These are phyloP conservation scores for Xiphophorus couchianus DNA, from an alignment of 2,113 vertebrate species.

Conservation along the genomic window DNA sequence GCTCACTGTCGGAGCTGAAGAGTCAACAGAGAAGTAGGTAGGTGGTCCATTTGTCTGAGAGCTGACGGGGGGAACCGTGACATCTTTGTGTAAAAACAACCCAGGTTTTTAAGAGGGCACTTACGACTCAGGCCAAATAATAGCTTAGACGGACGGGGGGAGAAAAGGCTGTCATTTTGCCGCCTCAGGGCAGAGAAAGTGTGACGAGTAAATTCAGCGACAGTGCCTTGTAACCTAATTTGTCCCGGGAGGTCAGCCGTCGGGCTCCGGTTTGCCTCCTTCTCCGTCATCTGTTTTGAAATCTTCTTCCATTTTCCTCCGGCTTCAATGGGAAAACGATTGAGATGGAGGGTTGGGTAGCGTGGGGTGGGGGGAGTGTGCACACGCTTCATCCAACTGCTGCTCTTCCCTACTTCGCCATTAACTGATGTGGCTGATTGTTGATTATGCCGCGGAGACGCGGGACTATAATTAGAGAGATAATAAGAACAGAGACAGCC, in stretches of 20 bases:
- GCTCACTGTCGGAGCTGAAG: slow-evolving; percentile 46
- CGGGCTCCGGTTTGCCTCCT: slow-evolving; percentile 6
- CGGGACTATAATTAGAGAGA: slow-evolving; percentile 72
- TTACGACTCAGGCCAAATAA: slow-evolving; percentile 15
- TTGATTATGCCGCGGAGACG: slow-evolving; percentile 74
- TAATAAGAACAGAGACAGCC: slow-evolving; percentile 77
- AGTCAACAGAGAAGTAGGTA: slow-evolving; percentile 34
- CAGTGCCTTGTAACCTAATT: slow-evolving; percentile 40
- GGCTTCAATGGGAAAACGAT: slow-evolving; percentile 8
- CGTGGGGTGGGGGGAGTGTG: not conserved
- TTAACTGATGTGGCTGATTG: slow-evolving; percentile 76
- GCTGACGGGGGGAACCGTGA: slow-evolving; percentile 44
- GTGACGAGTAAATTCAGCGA: slow-evolving; percentile 36
- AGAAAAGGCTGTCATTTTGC: slow-evolving; percentile 38
- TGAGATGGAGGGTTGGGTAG: not conserved
- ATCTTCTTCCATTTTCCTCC: slow-evolving; percentile 3
- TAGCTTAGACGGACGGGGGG: slow-evolving; percentile 7
- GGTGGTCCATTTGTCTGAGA: slow-evolving; percentile 52
- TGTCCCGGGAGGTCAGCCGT: slow-evolving; percentile 52
- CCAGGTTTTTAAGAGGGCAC: slow-evolving; percentile 33
- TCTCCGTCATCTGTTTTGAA: not conserved
- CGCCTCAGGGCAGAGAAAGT: slow-evolving; percentile 36
- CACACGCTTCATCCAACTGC: slow-evolving; percentile 45
- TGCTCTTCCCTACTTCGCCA: slow-evolving; percentile 54
- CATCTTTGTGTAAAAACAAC: slow-evolving; percentile 52